phyloP scores from a whole-genome alignment of 2,113 vertebrate species.

The Periophthalmus modestus region DNA sequence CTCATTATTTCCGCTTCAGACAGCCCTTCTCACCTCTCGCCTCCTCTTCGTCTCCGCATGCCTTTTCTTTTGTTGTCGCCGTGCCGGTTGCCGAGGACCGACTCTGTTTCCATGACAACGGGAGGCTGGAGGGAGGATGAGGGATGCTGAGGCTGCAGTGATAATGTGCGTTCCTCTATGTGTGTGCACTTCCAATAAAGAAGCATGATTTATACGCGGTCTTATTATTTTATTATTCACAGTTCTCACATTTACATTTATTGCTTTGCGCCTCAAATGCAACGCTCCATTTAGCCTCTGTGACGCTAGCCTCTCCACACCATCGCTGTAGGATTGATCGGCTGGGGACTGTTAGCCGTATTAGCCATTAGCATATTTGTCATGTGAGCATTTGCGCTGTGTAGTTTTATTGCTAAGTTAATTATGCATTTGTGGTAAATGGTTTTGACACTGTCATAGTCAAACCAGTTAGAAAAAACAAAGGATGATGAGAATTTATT shows the following conservation, averaged over 20 bases:
- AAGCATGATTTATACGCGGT: conserved; percentile 55
- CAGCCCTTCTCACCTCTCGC: not conserved
- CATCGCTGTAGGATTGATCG: conserved; percentile 20
- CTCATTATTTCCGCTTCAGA: conserved; percentile 11
- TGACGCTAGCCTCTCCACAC: conserved; percentile 22
- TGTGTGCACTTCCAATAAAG: conserved; percentile 15
- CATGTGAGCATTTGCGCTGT: not conserved
- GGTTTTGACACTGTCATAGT: not conserved
- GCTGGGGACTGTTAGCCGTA: not conserved
- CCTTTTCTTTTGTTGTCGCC: conserved; percentile 56
- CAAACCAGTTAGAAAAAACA: not conserved
- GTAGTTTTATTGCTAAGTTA: not conserved
- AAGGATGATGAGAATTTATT: not conserved
- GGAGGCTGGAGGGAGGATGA: conserved; percentile 42
- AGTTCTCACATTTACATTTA: not conserved
- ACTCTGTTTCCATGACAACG: conserved; percentile 76
- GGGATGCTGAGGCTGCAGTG: conserved; percentile 32
- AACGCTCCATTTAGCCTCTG: conserved; percentile 14
- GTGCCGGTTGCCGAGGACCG: conserved; percentile 45
- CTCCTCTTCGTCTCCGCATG: conserved; percentile 23
- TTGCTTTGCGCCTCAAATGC: not conserved
- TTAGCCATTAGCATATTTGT: conserved; percentile 18
- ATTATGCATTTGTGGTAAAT: not conserved
- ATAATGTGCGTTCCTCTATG: conserved; percentile 17
- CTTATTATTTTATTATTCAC: conserved; percentile 5